Evolutionary conservation across 2,888 invertebrate species (phyloP).

Genomic region (Nomada ferruginata): DNA sequence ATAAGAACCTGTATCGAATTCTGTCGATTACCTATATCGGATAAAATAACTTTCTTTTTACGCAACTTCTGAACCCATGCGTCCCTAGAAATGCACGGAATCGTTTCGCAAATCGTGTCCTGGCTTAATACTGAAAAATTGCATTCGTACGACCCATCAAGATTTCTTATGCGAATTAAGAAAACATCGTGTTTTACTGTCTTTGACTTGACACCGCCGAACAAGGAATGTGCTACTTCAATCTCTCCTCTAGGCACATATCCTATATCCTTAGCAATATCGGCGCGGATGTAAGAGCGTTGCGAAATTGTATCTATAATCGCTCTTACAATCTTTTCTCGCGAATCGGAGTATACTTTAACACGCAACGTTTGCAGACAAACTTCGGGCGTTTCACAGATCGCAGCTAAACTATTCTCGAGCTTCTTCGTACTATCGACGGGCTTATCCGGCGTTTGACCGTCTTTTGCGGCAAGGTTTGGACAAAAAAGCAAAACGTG

Average conservation of each 20-base stretch:
- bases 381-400: neutral
- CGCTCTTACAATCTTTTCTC: conserved; percentile 19
- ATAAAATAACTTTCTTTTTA: neutral
- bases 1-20: conserved; percentile 24
- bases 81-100: neutral
- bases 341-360: neutral
- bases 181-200: neutral
- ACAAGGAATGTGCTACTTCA: conserved; percentile 1
- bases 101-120: conserved; percentile 8
- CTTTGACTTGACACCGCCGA: conserved; percentile 13
- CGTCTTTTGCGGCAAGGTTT: neutral
- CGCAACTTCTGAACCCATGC: conserved; percentile 14
- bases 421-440: no score
- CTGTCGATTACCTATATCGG: neutral
- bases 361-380: conserved; percentile 33
- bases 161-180: neutral
- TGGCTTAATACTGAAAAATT: conserved; percentile 17
- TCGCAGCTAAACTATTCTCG: no score
- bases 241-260: neutral
- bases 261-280: conserved; percentile 7
- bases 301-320: conserved; percentile 39
- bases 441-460: neutral
- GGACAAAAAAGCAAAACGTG: neutral
- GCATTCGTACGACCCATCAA: conserved; percentile 14
- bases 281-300: conserved; percentile 17